Evolutionary conservation across 2,888 invertebrate species (phyloP), one percentile per base, ranked within the genome.

Genomic region (Chesias legatella): DNA sequence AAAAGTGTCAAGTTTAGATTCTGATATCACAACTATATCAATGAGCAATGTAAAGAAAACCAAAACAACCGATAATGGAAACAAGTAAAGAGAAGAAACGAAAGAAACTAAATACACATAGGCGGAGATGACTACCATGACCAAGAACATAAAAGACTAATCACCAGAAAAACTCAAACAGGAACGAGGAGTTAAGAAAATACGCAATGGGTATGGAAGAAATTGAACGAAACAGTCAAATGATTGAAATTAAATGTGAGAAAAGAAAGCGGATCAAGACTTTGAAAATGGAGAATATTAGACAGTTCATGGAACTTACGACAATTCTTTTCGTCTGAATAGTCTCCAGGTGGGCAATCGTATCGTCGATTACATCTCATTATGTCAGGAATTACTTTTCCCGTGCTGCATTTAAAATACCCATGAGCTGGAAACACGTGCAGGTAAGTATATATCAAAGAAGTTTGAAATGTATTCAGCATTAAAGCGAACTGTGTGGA

Each of bases 271-370:
- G 33, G 33, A 53, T 34, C 28, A 31, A 33, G 34, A 34, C 29
- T 52, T 42, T 41, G 34, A 42, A 41, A n/a, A n/a, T n/a, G n/a
- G 39, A 51, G 47, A 49, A 40, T 41, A 51, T 50, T 53, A 48
- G 37, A 53, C 42, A 48, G 43, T 55, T 35, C 28, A 27, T 40
- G 40, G 48, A 48, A 92, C 93, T 93, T 93, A 93, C 93, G 91
- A 90, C 94, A 95, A 70, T 91, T 89, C 60, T 90, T 89, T 82
- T 95, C 95, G 73, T 95, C 95, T 24, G 93, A 92, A 70, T 91
- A 89, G 86, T 95, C 94, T 44, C 75, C 82, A 23, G 43, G 51
- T 57, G 79, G 77, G 73, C 94, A 94, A 85, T 94, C 93, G 59
- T 89, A 88, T 42, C 79, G 80, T 33, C 90, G 89, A 79, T 94